Base-by-base conservation (phyloP, 2,797 vertebrate species). In the Micrastur ruficollis region DNA sequence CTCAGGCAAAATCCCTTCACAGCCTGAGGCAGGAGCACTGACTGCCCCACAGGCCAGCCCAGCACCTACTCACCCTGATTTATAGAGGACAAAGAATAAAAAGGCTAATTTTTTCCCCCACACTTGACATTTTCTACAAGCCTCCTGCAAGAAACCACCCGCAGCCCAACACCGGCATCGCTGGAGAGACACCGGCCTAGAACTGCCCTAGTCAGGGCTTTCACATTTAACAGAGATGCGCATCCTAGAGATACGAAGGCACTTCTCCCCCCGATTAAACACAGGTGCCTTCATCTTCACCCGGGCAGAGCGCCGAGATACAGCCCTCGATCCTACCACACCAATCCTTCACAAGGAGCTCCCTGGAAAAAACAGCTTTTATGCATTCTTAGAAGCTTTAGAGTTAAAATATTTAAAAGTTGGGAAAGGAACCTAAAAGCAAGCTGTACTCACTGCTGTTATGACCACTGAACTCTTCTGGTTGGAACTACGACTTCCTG, bases 321-420 rank as follows among this genome's bases (percentile, higher is more conserved):
- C 11, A 50, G 65, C 22, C 31, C 46, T 34, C 3, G 1, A 31
- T 5, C 23, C 58, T 52, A 70, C 12, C 9, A 17, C 55, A 12
- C 31, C 63, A 46, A 31, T 15, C 50, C n/a, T 58, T 34, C 5
- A 6, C 32, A 11, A 61, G 42, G 46, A 65, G 18, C 53, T 29
- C 32, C 40, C 34, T 58, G 32, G 25, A 31, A 91, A 82, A 47
- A 63, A 17, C 36, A 85, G 27, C 31, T 81, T 13, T 49, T 38
- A 34, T 6, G 3, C 2, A 0, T n/a, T 73, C 0, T 0, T 15
- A 14, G 10, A 25, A 68, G 42, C 14, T 78, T 27, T 32, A 61
- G 29, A 55, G 5, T 53, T 32, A 15, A 44, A 70, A n/a, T 20
- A 40, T 27, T 66, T 14, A 19, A 66, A 70, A 4, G 6, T 13